Percentiles rank a stretch among this genome's conserved stretches.
Conservation (phyloP, 92 coral and sea anemone species). For the Epizoanthus rinbou region DNA sequence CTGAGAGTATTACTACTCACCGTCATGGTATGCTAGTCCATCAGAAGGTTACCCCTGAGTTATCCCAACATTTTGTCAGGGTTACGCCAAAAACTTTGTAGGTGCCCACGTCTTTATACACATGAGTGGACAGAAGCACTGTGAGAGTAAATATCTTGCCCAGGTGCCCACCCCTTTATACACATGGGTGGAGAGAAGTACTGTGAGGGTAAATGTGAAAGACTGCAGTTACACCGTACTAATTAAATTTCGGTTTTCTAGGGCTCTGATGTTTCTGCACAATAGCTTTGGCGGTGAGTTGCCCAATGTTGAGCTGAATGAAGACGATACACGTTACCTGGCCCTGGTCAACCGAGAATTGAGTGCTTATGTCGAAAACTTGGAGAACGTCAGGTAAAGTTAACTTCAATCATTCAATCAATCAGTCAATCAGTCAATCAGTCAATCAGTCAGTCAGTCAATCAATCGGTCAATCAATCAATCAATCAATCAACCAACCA, state of each 20-base stretch:
- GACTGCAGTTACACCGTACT: background rate
- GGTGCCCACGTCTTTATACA: too few relatives aligned
- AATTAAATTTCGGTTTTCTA: conserved; percentile 13
- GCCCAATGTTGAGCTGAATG: conserved; percentile 74
- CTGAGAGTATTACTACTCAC: too few relatives aligned
- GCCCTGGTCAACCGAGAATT: conserved; percentile 91
- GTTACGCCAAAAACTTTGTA: too few relatives aligned
- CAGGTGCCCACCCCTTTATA: too few relatives aligned
- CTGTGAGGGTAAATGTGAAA: background rate
- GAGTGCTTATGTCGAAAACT: conserved; percentile 71
- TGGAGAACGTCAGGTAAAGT: conserved; percentile 88
- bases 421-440: background rate
- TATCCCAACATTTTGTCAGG: too few relatives aligned
- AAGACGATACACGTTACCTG: conserved; percentile 89
- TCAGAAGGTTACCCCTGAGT: too few relatives aligned
- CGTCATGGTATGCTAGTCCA: too few relatives aligned
- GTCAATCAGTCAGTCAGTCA: background rate
- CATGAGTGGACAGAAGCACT: background rate
- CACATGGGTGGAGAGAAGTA: background rate
- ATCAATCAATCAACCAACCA: background rate
- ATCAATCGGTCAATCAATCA: background rate
- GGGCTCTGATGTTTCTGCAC: conserved; percentile 89
- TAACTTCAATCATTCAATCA: background rate
- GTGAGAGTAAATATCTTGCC: background rate
- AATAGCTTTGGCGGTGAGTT: conserved; percentile 82